Evolutionary conservation across 2,113 vertebrate genomes (phyloP).

Genomic region (Bagarius yarrelli): DNA sequence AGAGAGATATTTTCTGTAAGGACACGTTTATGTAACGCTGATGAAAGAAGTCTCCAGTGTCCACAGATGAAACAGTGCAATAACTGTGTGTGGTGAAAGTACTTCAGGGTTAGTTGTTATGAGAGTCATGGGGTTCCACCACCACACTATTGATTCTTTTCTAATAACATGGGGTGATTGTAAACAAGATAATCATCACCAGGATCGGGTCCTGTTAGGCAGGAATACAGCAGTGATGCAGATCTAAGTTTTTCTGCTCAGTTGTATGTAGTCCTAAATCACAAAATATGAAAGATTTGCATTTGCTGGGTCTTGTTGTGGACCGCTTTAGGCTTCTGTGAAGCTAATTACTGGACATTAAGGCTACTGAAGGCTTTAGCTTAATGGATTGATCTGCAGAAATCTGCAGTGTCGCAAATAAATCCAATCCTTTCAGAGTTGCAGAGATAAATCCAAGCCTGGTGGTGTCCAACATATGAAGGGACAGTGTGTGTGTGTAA

Average conservation of each 20-base stretch:
- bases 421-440: constrained; percentile 47
- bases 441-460: constrained; percentile 61
- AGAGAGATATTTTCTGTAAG: no score
- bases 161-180: not conserved
- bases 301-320: constrained; percentile 42
- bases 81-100: no score
- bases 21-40: no score
- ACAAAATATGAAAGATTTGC: constrained; percentile 49
- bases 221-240: constrained; percentile 18
- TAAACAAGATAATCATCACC: no score
- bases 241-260: constrained; percentile 33
- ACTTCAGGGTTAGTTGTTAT: no score
- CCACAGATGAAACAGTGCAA: no score
- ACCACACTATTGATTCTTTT: not conserved
- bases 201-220: not conserved
- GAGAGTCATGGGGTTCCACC: no score
- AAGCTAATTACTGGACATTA: no score
- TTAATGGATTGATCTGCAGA: constrained; percentile 63
- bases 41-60: no score
- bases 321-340: constrained; percentile 53
- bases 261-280: constrained; percentile 34
- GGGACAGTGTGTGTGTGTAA: constrained; percentile 21
- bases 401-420: constrained; percentile 61
- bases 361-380: constrained; percentile 62
- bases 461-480: constrained; percentile 59